phyloP scores from a whole-genome alignment of 2,113 vertebrate species.

The Myiagra hebetior region DNA sequence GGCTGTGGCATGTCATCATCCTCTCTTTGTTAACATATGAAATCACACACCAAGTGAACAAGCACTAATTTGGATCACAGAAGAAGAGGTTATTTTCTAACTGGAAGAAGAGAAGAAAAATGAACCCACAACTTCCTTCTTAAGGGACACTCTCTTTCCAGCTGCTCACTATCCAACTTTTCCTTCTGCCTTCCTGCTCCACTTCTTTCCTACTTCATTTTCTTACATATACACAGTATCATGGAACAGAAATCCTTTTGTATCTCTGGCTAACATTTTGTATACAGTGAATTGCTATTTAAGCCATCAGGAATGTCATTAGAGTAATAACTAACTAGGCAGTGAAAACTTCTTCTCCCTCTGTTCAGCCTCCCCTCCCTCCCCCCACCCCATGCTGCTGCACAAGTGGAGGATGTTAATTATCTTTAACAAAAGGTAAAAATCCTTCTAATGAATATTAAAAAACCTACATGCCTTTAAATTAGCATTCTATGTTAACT shows the following conservation, averaged over 20 bases:
- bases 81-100: neutral
- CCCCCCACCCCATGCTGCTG: neutral
- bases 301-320: neutral
- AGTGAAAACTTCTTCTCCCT: neutral
- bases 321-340: neutral
- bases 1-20: neutral
- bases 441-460: neutral
- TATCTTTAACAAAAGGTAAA: neutral
- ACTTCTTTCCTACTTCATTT: neutral
- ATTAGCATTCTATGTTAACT: neutral
- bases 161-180: neutral
- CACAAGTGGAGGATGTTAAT: neutral
- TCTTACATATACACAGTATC: neutral
- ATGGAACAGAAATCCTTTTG: neutral
- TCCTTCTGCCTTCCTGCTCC: neutral
- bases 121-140: neutral
- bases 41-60: neutral
- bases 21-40: accelerated
- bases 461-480: neutral
- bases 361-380: neutral
- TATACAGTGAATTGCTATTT: neutral
- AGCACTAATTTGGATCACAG: neutral
- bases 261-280: neutral
- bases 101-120: neutral
- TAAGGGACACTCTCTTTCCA: neutral